phyloP scores from a whole-genome alignment of 2,888 invertebrate species.

The Alviniconcha strummeri region DNA sequence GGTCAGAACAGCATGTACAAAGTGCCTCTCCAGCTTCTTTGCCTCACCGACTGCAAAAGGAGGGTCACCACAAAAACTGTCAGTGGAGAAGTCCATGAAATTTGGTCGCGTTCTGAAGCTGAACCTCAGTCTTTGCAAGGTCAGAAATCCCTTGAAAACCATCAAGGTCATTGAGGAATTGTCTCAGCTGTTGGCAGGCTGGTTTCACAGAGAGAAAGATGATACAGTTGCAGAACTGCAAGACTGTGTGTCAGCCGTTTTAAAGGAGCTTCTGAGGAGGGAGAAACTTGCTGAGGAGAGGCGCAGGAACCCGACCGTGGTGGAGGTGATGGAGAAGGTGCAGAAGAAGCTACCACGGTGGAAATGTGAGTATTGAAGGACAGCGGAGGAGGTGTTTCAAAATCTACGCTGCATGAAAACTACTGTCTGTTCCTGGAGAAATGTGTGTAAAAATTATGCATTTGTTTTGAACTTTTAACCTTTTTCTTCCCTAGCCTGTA shows the following conservation, averaged over 20 bases:
- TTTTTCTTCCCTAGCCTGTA: too few species aligned
- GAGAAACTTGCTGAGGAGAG: slow-evolving; percentile 17
- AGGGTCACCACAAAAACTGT: background rate
- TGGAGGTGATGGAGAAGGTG: slow-evolving; percentile 20
- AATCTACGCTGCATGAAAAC: too few species aligned
- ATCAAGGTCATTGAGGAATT: background rate
- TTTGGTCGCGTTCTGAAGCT: slow-evolving; percentile 12
- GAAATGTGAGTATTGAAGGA: slow-evolving; percentile 17
- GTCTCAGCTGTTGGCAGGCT: background rate
- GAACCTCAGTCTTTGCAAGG: background rate
- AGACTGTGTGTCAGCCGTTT: background rate
- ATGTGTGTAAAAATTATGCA: too few species aligned
- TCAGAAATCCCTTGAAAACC: background rate
- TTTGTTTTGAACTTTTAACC: too few species aligned
- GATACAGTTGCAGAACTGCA: background rate
- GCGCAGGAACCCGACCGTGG: slow-evolving; percentile 22
- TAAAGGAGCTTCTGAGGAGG: background rate
- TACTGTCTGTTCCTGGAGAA: too few species aligned
- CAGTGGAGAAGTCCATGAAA: background rate
- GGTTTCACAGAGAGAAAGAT: background rate
- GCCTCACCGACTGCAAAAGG: background rate
- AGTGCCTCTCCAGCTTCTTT: slow-evolving; percentile 6
- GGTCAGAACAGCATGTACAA: background rate
- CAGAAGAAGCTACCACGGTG: slow-evolving; percentile 11
- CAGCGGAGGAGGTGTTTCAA: too few species aligned